Conservation (phyloP, 2,888 invertebrate species). For the Agriopis aurantiaria region DNA sequence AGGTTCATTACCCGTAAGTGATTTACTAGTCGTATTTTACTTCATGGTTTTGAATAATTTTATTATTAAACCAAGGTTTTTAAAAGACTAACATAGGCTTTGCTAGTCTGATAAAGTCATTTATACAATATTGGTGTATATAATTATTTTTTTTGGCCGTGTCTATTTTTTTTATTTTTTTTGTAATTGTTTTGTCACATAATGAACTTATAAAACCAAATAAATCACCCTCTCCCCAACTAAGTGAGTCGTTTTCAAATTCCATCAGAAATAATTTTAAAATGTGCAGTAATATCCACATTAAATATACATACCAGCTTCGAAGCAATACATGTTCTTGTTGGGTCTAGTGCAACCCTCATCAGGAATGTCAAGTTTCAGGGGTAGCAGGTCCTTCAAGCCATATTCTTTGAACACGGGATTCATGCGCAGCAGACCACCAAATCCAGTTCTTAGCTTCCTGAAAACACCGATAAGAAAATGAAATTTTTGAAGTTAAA, state of each 20-base stretch:
- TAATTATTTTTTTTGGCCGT: too few relatives aligned
- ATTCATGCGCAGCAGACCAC: slow-evolving; percentile 94
- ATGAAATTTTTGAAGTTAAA: neutral
- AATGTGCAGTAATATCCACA: neutral
- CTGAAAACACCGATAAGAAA: slow-evolving; percentile 70
- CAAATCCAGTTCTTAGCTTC: slow-evolving; percentile 93
- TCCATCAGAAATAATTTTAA: neutral
- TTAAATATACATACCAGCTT: slow-evolving; percentile 89
- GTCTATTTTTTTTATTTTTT: too few relatives aligned
- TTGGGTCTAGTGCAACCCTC: slow-evolving; percentile 97
- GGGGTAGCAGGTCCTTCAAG: slow-evolving; percentile 94
- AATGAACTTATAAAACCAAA: too few relatives aligned
- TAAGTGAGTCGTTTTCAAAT: neutral
- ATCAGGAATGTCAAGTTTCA: slow-evolving; percentile 95
- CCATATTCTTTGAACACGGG: slow-evolving; percentile 95
- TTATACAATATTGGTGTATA: too few relatives aligned
- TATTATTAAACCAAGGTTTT: too few relatives aligned
- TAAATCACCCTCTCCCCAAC: too few relatives aligned
- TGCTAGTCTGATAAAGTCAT: too few relatives aligned
- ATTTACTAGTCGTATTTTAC: neutral
- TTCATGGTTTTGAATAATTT: neutral
- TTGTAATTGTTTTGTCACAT: too few relatives aligned
- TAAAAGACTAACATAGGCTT: too few relatives aligned
- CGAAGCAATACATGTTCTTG: slow-evolving; percentile 96
- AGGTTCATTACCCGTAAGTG: too few relatives aligned